Conservation (phyloP, 2,113 vertebrate species). For the Origma solitaria region DNA sequence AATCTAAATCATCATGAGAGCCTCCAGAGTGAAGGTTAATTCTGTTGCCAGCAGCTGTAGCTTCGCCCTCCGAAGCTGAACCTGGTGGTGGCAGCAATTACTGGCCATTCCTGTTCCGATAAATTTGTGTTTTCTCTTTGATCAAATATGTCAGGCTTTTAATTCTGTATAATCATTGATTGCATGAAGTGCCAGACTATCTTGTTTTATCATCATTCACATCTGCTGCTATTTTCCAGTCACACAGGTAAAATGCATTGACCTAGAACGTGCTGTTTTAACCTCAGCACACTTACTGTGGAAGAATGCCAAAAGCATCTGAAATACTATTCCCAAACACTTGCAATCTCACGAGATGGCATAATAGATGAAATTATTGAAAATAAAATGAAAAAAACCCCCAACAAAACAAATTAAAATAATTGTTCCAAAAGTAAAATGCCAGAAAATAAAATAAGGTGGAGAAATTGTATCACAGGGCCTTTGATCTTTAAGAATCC, state of each 20-base stretch:
- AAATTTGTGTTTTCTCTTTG: conserved; percentile 46
- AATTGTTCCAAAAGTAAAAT: not conserved
- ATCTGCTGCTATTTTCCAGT: conserved; percentile 36
- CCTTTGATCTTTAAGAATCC: not conserved
- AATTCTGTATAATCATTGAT: conserved; percentile 43
- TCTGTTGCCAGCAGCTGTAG: conserved; percentile 44
- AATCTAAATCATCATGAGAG: conserved; percentile 33
- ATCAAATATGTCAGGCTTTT: conserved; percentile 57
- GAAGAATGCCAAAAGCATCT: not conserved
- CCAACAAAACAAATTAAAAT: not conserved
- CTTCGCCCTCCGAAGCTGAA: not conserved
- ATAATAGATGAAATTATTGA: not conserved
- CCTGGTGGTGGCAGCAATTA: not conserved
- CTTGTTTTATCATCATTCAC: conserved; percentile 50
- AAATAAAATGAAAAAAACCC: too few relatives aligned
- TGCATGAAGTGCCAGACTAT: not conserved
- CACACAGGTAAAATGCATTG: conserved; percentile 11
- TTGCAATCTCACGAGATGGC: not conserved
- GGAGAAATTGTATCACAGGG: not conserved
- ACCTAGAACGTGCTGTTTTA: not conserved
- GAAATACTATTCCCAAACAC: not conserved
- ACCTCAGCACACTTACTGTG: not conserved
- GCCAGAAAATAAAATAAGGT: not conserved
- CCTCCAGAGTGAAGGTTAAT: conserved; percentile 36
- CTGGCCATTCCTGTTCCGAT: not conserved